Evolutionary conservation across 2,113 vertebrate genomes (phyloP).

Genomic region (Rhadina sibilatrix): DNA sequence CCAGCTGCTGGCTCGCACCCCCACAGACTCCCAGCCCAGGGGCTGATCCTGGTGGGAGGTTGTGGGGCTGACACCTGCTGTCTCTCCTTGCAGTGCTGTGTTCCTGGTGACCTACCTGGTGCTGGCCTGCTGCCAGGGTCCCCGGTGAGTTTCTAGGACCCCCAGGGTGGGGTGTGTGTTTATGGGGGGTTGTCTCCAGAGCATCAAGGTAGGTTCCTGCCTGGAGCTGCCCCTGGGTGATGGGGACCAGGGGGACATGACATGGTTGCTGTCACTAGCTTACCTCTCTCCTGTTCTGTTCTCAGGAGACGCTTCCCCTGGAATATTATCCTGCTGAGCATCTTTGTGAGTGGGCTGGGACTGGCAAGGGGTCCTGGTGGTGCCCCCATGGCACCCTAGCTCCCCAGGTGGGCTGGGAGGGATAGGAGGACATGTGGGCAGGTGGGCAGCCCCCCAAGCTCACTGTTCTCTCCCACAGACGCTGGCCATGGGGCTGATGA

Average conservation of each 20-base stretch:
- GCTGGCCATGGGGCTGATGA: conserved; percentile 88
- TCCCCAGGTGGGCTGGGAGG: neutral
- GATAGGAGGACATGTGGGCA: neutral
- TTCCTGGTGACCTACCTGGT: conserved; percentile 86
- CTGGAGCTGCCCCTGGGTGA: neutral
- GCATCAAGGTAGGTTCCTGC: neutral
- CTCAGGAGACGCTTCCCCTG: conserved; percentile 91
- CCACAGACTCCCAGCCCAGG: rapidly evolving
- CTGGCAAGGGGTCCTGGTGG: neutral
- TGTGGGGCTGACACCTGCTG: neutral
- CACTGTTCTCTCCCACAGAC: conserved; percentile 75
- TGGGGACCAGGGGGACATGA: rapidly evolving
- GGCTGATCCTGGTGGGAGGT: no score
- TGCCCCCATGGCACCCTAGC: neutral
- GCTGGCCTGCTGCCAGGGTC: conserved; percentile 87
- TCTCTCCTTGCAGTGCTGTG: conserved; percentile 76
- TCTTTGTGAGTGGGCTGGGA: conserved; percentile 85
- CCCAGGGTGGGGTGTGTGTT: rapidly evolving
- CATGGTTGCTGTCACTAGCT: neutral
- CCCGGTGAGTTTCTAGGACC: conserved; percentile 79
- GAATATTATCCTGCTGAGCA: conserved; percentile 86
- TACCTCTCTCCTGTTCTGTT: rapidly evolving
- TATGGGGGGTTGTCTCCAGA: neutral
- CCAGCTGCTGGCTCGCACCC: neutral
- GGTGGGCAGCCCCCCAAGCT: neutral